Conservation (phyloP, 2,888 invertebrate genomes). For the Agriopis aurantiaria region DNA sequence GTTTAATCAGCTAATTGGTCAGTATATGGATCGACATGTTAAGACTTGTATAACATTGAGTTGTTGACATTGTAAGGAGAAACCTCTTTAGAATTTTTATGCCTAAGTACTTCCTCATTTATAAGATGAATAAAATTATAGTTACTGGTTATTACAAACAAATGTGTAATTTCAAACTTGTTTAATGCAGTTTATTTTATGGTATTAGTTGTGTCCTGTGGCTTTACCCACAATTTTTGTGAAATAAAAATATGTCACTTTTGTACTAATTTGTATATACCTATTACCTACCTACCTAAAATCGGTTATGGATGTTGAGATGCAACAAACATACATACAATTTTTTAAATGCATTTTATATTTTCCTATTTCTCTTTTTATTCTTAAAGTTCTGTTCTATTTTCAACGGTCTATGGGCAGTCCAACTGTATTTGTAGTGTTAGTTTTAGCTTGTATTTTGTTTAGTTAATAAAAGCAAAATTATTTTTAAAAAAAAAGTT, state of each 20-base stretch:
- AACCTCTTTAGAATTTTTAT: conserved; percentile 29
- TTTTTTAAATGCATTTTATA: not conserved
- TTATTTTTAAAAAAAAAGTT: too few relatives aligned
- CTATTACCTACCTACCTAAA: not conserved
- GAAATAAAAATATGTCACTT: not conserved
- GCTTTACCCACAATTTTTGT: not conserved
- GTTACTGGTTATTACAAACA: conserved; percentile 6
- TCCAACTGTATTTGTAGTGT: too few relatives aligned
- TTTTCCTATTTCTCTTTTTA: too few relatives aligned
- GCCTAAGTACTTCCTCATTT: conserved; percentile 28
- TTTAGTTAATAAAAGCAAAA: too few relatives aligned
- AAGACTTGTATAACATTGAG: conserved; percentile 32
- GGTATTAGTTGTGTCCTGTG: not conserved
- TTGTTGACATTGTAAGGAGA: conserved; percentile 31
- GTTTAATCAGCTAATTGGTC: conserved; percentile 26
- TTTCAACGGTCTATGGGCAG: too few relatives aligned
- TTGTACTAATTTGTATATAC: not conserved
- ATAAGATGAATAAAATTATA: conserved; percentile 24
- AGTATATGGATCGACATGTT: conserved; percentile 32
- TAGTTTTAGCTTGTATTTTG: too few relatives aligned
- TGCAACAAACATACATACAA: not conserved
- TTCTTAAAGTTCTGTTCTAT: too few relatives aligned
- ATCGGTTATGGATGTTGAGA: not conserved
- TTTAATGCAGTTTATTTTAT: conserved; percentile 9
- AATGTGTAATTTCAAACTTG: conserved; percentile 15